These are phyloP conservation scores for Cantharis rufa DNA, from an alignment of 2,888 invertebrate genomes.

Conservation along the genomic window DNA sequence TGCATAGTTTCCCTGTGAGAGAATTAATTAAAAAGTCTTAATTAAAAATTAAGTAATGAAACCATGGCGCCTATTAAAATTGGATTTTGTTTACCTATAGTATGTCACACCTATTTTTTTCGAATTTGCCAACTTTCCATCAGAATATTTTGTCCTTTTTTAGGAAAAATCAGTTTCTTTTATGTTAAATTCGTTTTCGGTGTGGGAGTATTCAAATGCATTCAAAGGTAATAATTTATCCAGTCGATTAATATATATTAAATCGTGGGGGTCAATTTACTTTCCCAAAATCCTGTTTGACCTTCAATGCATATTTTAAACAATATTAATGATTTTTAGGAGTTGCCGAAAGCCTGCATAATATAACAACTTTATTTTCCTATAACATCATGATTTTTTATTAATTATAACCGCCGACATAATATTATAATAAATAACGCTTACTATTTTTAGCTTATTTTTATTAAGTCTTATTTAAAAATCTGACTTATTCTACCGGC, in stretches of 20 bases:
- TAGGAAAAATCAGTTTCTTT: background rate
- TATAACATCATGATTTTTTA: background rate
- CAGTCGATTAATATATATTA: background rate
- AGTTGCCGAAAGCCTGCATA: background rate
- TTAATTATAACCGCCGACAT: background rate
- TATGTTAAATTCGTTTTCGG: background rate
- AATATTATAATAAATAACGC: background rate
- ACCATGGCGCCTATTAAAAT: background rate
- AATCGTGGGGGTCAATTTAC: background rate
- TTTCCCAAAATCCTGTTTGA: background rate
- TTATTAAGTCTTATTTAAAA: too few species aligned
- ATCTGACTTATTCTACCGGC: too few species aligned
- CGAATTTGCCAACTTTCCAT: background rate
- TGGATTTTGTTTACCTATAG: background rate
- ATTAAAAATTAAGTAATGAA: background rate
- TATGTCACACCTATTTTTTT: background rate
- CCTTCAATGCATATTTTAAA: background rate
- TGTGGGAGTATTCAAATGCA: background rate
- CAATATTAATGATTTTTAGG: background rate
- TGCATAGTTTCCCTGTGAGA: background rate
- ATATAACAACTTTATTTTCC: background rate
- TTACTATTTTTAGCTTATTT: too few species aligned
- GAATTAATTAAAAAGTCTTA: background rate
- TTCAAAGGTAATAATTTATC: background rate
- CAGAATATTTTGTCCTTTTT: background rate